These are phyloP conservation scores for Portevinia maculata DNA, from an alignment of 2,888 invertebrate genomes.

Conservation along the genomic window DNA sequence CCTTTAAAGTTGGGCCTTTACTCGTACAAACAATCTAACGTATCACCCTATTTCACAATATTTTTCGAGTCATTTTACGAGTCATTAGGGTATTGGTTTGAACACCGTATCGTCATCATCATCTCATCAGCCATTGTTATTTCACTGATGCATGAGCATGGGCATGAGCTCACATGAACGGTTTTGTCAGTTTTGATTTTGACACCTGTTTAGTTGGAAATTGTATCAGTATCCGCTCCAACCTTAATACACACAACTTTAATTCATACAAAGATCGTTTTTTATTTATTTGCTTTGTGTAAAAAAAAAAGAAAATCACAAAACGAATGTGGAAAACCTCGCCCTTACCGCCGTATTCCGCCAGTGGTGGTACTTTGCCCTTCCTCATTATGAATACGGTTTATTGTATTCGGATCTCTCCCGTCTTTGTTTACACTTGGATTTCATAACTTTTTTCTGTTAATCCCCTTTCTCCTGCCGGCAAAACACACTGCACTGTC, in stretches of 20 bases:
- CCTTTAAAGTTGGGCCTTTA: too few relatives aligned
- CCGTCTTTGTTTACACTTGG: slow-evolving; percentile 56
- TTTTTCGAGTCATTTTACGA: slow-evolving; percentile 12
- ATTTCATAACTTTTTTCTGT: slow-evolving; percentile 59
- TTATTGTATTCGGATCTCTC: slow-evolving; percentile 38
- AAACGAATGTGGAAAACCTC: slow-evolving; percentile 25
- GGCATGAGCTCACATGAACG: slow-evolving; percentile 18
- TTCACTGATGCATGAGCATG: slow-evolving; percentile 28
- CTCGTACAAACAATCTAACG: not conserved
- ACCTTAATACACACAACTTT: not conserved
- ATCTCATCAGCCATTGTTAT: slow-evolving; percentile 36
- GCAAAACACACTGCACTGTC: slow-evolving; percentile 17
- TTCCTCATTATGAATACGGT: slow-evolving; percentile 48
- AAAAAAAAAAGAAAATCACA: not conserved
- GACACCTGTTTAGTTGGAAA: slow-evolving; percentile 40
- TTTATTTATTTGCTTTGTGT: slow-evolving; percentile 4
- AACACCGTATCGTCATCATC: not conserved
- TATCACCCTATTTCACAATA: slow-evolving; percentile 1
- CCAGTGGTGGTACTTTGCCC: slow-evolving; percentile 41
- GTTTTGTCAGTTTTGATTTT: slow-evolving; percentile 33
- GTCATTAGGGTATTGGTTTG: slow-evolving; percentile 7
- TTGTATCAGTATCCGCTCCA: not conserved
- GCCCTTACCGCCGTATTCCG: slow-evolving; percentile 6
- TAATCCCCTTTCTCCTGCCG: slow-evolving; percentile 17
- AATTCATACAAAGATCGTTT: slow-evolving; percentile 1